Evolutionary conservation across 2,113 vertebrate genomes (phyloP), one percentile per base, ranked within the genome.

Genomic region (Zosterops japonicus): DNA sequence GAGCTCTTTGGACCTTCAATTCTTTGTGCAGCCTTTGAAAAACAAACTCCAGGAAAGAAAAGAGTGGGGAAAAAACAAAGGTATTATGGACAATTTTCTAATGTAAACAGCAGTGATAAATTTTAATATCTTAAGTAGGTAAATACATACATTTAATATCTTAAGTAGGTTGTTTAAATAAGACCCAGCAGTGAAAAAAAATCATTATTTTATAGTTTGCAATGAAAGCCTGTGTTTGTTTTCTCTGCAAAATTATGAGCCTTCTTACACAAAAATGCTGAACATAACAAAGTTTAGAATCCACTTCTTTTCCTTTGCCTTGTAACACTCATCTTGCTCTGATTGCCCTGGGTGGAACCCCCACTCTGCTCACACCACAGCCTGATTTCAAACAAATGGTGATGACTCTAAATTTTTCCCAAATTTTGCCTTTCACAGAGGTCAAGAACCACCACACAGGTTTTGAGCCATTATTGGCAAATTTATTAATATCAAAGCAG

Each of bases 381-480:
- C 31, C 24, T 28, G 35, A 56, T 57, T 60, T 35, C 69, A 74
- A 65, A 60, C 49, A n/a, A 63, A 27, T 7, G 20, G 23, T 16
- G 18, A 9, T 3, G 18, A 17, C n/a, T 70, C 63, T 3, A 1
- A 4, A 35, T 69, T 75, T 49, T 57, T 61, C 57, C 36, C 1
- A 0, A 56, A 24, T 13, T 42, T 56, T 57, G 53, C 65, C 41
- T 75, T 33, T 17, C 0, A 11, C 17, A 35, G 65, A 72, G 59
- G 41, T 29, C 6, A 3, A 55, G 81, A 77, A 46, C 44, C 47
- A 78, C 36, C 1, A 0, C 0, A 0, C 14, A 39, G 36, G 28
- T 41, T 77, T 56, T 35, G 28, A 67, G 44, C 33, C 11, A 12
- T 69, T 74, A 41, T 64, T 78, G 50, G n/a, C 77, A 42, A 36